Base-by-base conservation (phyloP, 37 sponge, comb jelly and placozoan species). In the Crambe crambe region DNA sequence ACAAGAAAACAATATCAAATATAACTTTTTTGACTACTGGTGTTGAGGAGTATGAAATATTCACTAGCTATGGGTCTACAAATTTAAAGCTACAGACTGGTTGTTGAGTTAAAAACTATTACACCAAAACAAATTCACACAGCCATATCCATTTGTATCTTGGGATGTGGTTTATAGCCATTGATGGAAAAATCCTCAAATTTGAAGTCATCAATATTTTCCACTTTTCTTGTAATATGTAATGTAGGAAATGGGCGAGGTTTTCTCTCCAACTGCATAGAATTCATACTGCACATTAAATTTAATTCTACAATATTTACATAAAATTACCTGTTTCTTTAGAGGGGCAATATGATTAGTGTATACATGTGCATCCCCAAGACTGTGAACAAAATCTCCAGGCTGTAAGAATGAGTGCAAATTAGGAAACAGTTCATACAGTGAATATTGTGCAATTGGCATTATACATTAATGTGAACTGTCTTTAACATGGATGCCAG, bases 121-220 rank as follows among this genome's bases (percentile, higher is more conserved):
- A n/a, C n/a, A n/a, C 51, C 12, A 47, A 12, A 47, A 12, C 12
- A 12, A 47, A 47, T 6, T 47, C 51, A 70, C 8, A 97, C 95
- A 27, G 95, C 92, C 95, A 97, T 95, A n/a, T 92, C 89, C 98
- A 97, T 97, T 15, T 72, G 59, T 42, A 97, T 95, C 37, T 85
- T 89, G 1, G 95, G 95, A 79, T 97, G 93, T 4, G 85, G 87
- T 37, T 95, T 69, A 83, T 97, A 97, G 56, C 83, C 88, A 29
- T 73, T 51, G 20, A 97, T 51, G 20, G 41, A 59, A 66, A 97
- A 95, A 62, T 97, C 98, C 8, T 92, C 91, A 38, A 80, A 90
- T 57, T 74, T 79, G 74, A 97, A 97, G 41, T 94, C 90, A 37
- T 97, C 95, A 66, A 97, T 97, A 57, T 80, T 61, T 31, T 66